These are phyloP conservation scores for Megalops atlanticus DNA, from an alignment of 2,113 vertebrate genomes.

Conservation along the genomic window DNA sequence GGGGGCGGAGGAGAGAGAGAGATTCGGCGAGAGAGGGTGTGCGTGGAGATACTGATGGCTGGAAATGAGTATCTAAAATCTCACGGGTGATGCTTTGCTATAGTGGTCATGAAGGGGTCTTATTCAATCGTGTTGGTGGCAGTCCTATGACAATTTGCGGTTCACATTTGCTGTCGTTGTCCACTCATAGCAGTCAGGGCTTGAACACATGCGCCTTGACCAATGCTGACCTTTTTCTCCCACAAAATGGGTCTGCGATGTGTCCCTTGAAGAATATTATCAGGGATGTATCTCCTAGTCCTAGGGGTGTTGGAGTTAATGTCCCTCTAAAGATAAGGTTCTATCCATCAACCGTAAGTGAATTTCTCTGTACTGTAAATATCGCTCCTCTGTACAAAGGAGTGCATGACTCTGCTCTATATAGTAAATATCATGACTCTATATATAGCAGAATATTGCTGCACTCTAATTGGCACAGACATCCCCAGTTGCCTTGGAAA, in stretches of 20 bases:
- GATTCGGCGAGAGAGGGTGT: neutral
- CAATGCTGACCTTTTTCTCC: neutral
- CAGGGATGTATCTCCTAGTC: neutral
- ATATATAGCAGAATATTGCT: slow-evolving; percentile 15
- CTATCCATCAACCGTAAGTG: neutral
- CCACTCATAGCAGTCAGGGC: neutral
- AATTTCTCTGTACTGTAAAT: neutral
- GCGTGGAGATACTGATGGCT: neutral
- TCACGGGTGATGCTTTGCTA: neutral
- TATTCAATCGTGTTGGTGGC: neutral
- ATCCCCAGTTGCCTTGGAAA: slow-evolving; percentile 41
- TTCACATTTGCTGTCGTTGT: neutral
- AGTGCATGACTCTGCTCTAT: neutral
- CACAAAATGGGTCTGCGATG: neutral
- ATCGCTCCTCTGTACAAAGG: neutral
- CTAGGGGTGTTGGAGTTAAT: neutral
- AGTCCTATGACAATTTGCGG: neutral
- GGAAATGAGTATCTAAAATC: neutral
- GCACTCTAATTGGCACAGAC: slow-evolving; percentile 30
- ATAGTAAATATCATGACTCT: neutral
- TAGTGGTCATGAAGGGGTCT: neutral
- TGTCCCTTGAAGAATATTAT: neutral
- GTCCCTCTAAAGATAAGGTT: neutral
- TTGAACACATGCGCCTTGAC: neutral
- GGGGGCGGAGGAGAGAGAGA: neutral